phyloP scores from a whole-genome alignment of 2,113 vertebrate species.

The Bubo scandiacus region DNA sequence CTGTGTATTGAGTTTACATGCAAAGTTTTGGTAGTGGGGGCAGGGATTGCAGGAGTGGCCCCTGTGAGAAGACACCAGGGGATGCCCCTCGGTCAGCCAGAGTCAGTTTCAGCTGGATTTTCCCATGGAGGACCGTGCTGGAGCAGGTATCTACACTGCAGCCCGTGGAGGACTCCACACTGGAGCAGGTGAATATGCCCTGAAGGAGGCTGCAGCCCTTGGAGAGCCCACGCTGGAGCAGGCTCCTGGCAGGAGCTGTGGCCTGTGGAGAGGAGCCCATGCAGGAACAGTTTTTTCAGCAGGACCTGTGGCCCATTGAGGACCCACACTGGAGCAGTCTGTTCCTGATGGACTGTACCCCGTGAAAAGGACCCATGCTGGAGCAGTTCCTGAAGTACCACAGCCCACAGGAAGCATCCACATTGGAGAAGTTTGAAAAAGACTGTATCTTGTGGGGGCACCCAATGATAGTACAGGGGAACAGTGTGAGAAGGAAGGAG shows the following conservation, averaged over 20 bases:
- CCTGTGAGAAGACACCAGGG: background rate
- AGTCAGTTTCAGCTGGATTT: background rate
- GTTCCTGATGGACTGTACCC: background rate
- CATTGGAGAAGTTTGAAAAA: background rate
- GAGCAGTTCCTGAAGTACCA: background rate
- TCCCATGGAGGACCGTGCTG: background rate
- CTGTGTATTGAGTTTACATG: background rate
- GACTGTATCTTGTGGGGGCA: background rate
- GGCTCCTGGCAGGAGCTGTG: background rate
- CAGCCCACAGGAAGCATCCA: background rate
- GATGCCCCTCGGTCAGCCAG: accelerated
- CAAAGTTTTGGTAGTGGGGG: background rate
- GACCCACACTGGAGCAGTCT: background rate
- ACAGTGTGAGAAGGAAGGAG: background rate
- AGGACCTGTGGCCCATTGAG: background rate
- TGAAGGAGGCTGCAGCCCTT: background rate
- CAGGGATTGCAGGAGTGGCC: background rate
- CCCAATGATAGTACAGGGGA: background rate
- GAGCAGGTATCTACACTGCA: background rate
- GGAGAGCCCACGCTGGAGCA: background rate
- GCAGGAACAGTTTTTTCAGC: background rate
- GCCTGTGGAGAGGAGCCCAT: background rate
- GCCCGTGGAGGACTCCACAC: accelerated
- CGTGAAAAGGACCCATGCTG: background rate
- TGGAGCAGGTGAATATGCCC: too few relatives aligned